phyloP scores from a whole-genome alignment of 2,113 vertebrate genomes.

The Haemorhous mexicanus region DNA sequence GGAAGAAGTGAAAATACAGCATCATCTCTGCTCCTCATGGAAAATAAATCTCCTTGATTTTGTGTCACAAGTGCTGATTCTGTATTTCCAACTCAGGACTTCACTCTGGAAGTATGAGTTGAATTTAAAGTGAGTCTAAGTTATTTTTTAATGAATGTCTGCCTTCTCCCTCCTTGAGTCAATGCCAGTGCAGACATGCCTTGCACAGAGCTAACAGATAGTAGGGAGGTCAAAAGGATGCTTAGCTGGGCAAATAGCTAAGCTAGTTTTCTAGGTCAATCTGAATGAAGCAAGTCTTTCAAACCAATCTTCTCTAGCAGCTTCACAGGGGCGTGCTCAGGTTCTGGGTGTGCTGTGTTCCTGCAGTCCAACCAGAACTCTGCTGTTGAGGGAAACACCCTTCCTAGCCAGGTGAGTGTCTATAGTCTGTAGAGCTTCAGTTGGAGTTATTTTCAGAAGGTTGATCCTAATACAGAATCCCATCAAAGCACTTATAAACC shows the following conservation, averaged over 20 bases:
- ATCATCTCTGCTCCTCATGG: conserved; percentile 4
- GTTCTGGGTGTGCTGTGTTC: background rate
- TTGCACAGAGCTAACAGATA: background rate
- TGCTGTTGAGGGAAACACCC: background rate
- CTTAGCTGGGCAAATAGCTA: background rate
- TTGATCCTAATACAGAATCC: background rate
- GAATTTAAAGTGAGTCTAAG: conserved; percentile 55
- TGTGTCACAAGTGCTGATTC: conserved; percentile 48
- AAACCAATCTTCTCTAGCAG: background rate
- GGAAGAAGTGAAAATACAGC: conserved; percentile 14
- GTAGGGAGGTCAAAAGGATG: background rate
- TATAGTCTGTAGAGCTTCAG: background rate
- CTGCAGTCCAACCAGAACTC: background rate
- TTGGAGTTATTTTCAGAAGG: background rate
- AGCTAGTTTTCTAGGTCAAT: background rate
- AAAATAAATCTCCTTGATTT: conserved; percentile 63
- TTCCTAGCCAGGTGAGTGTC: background rate
- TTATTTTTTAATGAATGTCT: conserved; percentile 62
- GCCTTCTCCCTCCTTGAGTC: conserved; percentile 13
- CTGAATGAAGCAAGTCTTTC: background rate
- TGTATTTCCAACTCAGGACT: conserved; percentile 42
- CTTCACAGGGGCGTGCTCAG: background rate
- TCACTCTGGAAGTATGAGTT: conserved; percentile 2
- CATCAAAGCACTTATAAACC: background rate
- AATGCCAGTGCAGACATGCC: background rate